phyloP scores from a whole-genome alignment of 2,797 vertebrate genomes.

The Ctenosaura bakeri region DNA sequence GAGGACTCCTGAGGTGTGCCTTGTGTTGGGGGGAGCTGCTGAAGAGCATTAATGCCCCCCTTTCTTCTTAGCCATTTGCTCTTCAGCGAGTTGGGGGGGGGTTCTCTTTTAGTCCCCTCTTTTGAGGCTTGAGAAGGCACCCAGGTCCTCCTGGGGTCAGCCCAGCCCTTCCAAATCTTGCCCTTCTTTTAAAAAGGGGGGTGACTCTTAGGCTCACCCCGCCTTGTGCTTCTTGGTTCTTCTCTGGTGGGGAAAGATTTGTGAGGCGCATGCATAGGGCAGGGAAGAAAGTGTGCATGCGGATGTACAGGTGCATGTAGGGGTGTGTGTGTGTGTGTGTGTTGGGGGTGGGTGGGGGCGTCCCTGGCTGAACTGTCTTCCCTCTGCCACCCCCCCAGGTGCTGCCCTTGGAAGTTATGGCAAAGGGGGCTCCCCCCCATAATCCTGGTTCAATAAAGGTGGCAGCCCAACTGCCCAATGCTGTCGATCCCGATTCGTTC shows the following conservation, averaged over 20 bases:
- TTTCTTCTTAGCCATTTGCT: neutral
- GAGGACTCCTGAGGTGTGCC: too few species aligned
- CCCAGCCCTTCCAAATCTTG: too few species aligned
- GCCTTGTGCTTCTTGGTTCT: neutral
- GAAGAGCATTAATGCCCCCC: neutral
- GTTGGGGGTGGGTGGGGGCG: neutral
- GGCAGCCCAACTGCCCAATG: neutral
- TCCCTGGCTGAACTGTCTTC: neutral
- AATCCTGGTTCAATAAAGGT: slow-evolving; percentile 5
- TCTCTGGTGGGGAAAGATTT: neutral
- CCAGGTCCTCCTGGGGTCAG: neutral
- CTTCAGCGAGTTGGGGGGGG: neutral
- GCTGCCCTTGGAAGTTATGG: neutral
- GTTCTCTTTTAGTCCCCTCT: neutral
- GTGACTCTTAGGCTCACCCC: too few species aligned
- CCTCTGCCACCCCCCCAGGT: neutral
- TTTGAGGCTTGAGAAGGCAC: too few species aligned
- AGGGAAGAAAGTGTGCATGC: neutral
- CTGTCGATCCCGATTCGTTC: neutral
- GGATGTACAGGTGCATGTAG: too few species aligned
- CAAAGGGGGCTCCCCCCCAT: neutral
- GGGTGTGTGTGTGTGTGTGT: too few species aligned
- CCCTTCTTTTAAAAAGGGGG: neutral
- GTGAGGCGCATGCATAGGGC: slow-evolving; percentile 4
- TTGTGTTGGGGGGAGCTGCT: too few species aligned